Base-by-base conservation (phyloP, 1,140 invertebrate genomes). In the Pteromalus puparum region DNA sequence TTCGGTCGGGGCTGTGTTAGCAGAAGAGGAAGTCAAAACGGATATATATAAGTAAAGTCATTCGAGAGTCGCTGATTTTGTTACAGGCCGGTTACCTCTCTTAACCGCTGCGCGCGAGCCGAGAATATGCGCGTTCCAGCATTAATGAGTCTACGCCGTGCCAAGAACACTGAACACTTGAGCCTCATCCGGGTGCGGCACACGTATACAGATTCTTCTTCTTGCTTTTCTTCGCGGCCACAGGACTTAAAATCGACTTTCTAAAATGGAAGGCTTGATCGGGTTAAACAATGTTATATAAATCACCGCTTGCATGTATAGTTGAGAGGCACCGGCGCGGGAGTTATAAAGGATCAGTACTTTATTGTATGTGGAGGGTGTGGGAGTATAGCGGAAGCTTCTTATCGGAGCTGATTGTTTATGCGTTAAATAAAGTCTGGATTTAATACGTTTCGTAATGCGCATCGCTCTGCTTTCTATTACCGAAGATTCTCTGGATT, bases 131-230 rank as follows among this genome's bases (percentile, higher is more conserved):
- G 76, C 68, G 65, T 83, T 73, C 78, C 53, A 73, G 77, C 76
- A 80, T 85, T 85, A 81, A 83, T 84, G 84, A 87, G 76, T 84
- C 65, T 70, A 42, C 61, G 38, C 38, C 81, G 73, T 38, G 81
- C 81, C 53, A 76, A 76, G 73, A 75, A 83, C 81, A 76, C n/a
- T 75, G 81, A 83, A 68, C 81, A 75, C 65, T 82, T 76, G 74
- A 82, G n/a, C 81, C 81, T 76, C 42, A 26, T 76, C 72, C 42
- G 28, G n/a, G n/a, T n/a, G n/a, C 34, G 81, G 65, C 81, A 10
- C 65, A 6, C 65, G 4, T 26, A 10, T 70, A 61, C 21, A 7
- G 6, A 1, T 61, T 61, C 53, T 61, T n/a, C 53, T 61, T 48
- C n/a, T n/a, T n/a, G n/a, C 18, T 48, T 48, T 61, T 4, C 30